Evolutionary conservation across 2,113 vertebrate genomes (phyloP), one percentile per base, ranked within the genome.

Genomic region (Nannospalax galili): DNA sequence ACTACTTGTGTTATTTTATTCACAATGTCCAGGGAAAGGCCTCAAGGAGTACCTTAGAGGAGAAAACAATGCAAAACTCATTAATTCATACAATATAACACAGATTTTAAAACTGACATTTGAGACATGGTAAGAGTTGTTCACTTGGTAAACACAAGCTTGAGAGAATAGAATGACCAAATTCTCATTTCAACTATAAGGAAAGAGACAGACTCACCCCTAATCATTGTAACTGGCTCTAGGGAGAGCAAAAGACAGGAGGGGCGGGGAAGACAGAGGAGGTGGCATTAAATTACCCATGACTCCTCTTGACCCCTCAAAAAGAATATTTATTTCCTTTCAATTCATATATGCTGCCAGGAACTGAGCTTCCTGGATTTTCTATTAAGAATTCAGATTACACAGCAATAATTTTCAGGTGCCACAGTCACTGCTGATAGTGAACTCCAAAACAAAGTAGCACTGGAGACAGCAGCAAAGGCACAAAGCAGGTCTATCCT

Each of bases 311-410:
- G 79, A 94, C 72, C 84, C 56, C 30, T 5, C 6, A 37, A 80
- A 88, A 77, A 84, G 60, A 93, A 85, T 92, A 97, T 92, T 96
- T 95, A 90, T 90, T 95, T 95, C 86, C 70, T 69, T 86, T 74
- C 85, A 84, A 32, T 89, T 97, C 60, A 92, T 35, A 95, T 65
- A 60, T 87, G 48, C 48, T 93, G 22, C 74, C 52, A 42, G 86
- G 85, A 96, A 93, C 35, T 48, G 56, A 92, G 64, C 60, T 95
- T 97, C 95, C 89, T 91, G 82, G 86, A 95, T 94, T 96, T 97
- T 95, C 93, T 96, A 88, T 96, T 96, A 96, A 96, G 93, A 94
- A 92, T 91, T 40, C 73, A 96, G 56, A 85, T 90, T 88, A 80
- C 37, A 93, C 8, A 94, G 52, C 52, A 95, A 86, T 92, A 96